phyloP scores from a whole-genome alignment of 1,140 invertebrate genomes.

The Cataglyphis hispanica region DNA sequence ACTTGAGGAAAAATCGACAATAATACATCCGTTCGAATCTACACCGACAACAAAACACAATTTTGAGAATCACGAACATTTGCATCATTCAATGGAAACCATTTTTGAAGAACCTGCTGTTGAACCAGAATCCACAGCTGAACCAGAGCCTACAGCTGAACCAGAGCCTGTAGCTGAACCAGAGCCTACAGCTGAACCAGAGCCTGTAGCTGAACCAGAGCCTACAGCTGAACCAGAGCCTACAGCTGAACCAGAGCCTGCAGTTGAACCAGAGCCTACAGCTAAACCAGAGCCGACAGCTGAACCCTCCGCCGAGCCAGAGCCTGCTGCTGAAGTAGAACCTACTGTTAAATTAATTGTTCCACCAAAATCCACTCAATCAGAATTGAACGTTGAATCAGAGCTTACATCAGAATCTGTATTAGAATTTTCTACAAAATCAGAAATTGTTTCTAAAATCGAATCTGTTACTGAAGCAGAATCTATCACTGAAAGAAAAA shows the following conservation, averaged over 20 bases:
- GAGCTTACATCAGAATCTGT: conserved; percentile 75
- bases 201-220: conserved; percentile 72
- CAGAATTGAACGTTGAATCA: conserved; percentile 60
- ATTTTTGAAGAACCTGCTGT: no score
- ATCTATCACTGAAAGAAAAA: conserved; percentile 72
- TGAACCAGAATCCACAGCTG: background rate
- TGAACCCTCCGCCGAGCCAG: conserved; percentile 77
- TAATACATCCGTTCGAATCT: conserved; percentile 73
- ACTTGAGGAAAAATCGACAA: conserved; percentile 56
- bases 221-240: conserved; percentile 76
- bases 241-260: conserved; percentile 64
- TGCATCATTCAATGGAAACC: no score
- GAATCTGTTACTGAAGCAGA: conserved; percentile 73
- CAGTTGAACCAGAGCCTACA: conserved; percentile 66
- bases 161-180: conserved; percentile 73
- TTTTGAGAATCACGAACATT: background rate
- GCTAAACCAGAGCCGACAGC: conserved; percentile 63
- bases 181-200: conserved; percentile 53
- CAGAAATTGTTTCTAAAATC: conserved; percentile 70
- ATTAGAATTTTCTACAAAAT: conserved; percentile 64
- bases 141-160: conserved; percentile 71
- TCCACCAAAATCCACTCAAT: conserved; percentile 58
- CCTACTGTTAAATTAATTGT: conserved; percentile 61
- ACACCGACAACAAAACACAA: conserved; percentile 59
- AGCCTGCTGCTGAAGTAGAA: conserved; percentile 74